A percentile compares a stretch with the other conserved stretches of the same genome.
Evolutionary conservation across 2,888 invertebrate genomes (phyloP).

Genomic region (Parnassius apollo): DNA sequence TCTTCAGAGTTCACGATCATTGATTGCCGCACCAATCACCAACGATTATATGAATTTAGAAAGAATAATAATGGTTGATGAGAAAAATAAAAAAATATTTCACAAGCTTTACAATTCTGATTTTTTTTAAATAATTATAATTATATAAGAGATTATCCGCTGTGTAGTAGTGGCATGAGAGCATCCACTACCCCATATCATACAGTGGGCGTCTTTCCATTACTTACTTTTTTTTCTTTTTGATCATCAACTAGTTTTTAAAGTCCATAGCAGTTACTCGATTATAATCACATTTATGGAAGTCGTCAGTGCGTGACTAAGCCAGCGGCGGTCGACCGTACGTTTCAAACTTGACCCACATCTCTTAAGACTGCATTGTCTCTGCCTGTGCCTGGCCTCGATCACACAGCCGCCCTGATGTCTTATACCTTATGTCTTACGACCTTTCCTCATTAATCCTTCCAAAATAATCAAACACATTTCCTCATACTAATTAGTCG

Average conservation of each 20-base stretch:
- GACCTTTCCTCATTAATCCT: conserved; percentile 33
- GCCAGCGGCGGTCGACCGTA: conserved; percentile 49
- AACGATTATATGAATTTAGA: no score
- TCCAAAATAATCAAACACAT: conserved; percentile 23
- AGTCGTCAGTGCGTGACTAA: conserved; percentile 48
- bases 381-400: conserved; percentile 57
- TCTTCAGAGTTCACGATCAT: no score
- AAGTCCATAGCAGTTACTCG: not conserved
- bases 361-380: conserved; percentile 67
- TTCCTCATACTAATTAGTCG: conserved; percentile 13
- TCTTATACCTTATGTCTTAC: conserved; percentile 46
- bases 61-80: no score
- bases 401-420: conserved; percentile 40
- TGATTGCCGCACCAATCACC: no score
- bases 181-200: no score
- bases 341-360: conserved; percentile 73
- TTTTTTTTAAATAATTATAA: no score
- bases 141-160: no score
- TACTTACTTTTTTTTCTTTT: not conserved
- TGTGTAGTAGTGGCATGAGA: no score
- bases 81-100: no score
- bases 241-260: not conserved
- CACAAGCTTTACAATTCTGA: no score
- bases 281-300: conserved; percentile 15
- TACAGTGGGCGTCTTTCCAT: not conserved